Conservation (phyloP, 2,888 invertebrate species). For the Cyclophora punctaria region DNA sequence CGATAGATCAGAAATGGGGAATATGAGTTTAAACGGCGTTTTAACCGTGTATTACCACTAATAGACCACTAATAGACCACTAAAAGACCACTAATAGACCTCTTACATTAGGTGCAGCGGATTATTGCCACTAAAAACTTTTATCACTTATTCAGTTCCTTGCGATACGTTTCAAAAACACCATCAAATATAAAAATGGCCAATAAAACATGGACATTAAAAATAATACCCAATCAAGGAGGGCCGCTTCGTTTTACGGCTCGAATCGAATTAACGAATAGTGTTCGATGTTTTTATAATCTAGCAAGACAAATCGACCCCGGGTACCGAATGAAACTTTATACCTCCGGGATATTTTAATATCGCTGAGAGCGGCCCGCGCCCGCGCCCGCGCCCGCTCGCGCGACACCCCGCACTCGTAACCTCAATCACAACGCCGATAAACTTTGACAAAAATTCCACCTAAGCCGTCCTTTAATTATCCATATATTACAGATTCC, state of each 20-base stretch:
- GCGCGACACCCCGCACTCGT: conserved; percentile 39
- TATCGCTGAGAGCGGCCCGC: conserved; percentile 56
- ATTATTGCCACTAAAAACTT: conserved; percentile 1
- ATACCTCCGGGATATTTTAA: conserved; percentile 27
- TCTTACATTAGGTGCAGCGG: too few species aligned
- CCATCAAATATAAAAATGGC: conserved; percentile 25
- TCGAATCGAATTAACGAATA: conserved; percentile 43
- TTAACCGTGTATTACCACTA: too few species aligned
- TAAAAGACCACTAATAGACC: too few species aligned
- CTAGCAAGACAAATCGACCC: conserved; percentile 62
- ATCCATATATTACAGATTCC: conserved; percentile 71
- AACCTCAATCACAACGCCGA: conserved; percentile 73
- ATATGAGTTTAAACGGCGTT: too few species aligned
- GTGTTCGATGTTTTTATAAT: conserved; percentile 58
- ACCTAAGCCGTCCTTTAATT: conserved; percentile 72
- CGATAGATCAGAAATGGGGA: too few species aligned
- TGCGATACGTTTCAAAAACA: conserved; percentile 1
- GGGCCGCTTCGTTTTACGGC: conserved; percentile 51
- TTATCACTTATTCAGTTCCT: background rate
- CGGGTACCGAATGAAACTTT: conserved; percentile 41
- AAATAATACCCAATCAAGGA: conserved; percentile 56
- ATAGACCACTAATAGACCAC: too few species aligned
- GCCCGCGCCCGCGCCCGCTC: conserved; percentile 40
- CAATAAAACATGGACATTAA: conserved; percentile 35
- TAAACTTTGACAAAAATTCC: conserved; percentile 75